A percentile compares a stretch with the other conserved stretches of the same genome.
phyloP scores from a whole-genome alignment of 2,797 vertebrate genomes.

The Pangasius macronema region DNA sequence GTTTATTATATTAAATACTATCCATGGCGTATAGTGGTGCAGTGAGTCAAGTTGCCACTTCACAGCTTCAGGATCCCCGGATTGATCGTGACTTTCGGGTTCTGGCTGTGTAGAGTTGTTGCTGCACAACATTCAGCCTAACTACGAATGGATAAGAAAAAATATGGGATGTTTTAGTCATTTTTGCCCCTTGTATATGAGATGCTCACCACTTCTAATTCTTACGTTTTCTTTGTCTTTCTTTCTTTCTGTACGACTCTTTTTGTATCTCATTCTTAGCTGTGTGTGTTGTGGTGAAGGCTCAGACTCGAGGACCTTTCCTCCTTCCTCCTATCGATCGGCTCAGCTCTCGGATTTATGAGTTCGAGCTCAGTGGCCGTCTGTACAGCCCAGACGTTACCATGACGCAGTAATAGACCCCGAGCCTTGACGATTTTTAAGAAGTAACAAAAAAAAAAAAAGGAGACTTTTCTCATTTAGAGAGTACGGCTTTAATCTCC shows the following conservation, averaged over 20 bases:
- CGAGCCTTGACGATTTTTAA: background rate
- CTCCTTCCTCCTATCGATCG: constrained; percentile 43
- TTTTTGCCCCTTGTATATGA: background rate
- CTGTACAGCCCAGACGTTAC: constrained; percentile 31
- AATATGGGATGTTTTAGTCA: background rate
- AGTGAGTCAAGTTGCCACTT: background rate
- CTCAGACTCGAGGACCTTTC: constrained; percentile 23
- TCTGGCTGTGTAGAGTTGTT: too few species aligned
- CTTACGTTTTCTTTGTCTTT: background rate
- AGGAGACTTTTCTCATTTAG: background rate
- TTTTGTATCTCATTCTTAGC: background rate
- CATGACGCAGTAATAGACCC: constrained; percentile 21
- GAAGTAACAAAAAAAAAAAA: background rate
- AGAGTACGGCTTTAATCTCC: background rate
- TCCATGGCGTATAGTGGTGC: background rate
- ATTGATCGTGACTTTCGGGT: background rate
- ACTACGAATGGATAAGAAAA: background rate
- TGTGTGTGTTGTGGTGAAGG: constrained; percentile 33
- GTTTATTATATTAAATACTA: background rate
- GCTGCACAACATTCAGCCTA: background rate
- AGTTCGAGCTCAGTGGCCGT: constrained; percentile 27
- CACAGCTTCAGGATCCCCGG: background rate
- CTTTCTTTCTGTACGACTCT: background rate
- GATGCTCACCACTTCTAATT: background rate
- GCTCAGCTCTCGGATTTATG: constrained; percentile 46